These are phyloP conservation scores for Corythoichthys intestinalis DNA, from an alignment of 2,113 vertebrate genomes.

Conservation along the genomic window DNA sequence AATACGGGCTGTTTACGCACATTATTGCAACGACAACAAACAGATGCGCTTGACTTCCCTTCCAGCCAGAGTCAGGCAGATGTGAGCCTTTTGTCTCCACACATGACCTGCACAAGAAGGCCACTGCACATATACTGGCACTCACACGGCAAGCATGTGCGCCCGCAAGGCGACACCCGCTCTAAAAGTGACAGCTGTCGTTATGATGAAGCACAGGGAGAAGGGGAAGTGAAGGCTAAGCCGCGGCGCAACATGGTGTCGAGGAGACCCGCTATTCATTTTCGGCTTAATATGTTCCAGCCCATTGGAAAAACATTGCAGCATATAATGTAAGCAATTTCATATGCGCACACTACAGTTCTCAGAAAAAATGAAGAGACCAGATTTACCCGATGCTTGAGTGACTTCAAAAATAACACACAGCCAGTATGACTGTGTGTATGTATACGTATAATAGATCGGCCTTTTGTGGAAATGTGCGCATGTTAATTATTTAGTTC, in stretches of 20 bases:
- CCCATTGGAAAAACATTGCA: constrained; percentile 75
- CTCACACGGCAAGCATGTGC: constrained; percentile 35
- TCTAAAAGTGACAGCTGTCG: constrained; percentile 72
- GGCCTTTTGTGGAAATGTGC: background rate
- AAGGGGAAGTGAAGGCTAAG: constrained; percentile 71
- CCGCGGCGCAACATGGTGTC: constrained; percentile 67
- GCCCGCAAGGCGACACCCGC: constrained; percentile 40
- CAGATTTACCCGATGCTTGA: constrained; percentile 63
- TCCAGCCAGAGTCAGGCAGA: constrained; percentile 51
- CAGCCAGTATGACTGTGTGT: constrained; percentile 18
- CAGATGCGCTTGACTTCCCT: constrained; percentile 36
- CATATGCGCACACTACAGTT: constrained; percentile 54
- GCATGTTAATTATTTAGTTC: constrained; percentile 53
- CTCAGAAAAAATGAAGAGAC: constrained; percentile 65
- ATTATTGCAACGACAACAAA: constrained; percentile 46
- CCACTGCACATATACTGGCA: constrained; percentile 34
- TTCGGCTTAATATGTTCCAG: constrained; percentile 76
- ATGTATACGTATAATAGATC: too few relatives aligned
- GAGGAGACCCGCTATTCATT: constrained; percentile 74
- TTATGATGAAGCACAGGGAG: constrained; percentile 67
- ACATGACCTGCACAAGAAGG: constrained; percentile 51
- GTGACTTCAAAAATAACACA: constrained; percentile 63
- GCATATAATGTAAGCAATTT: constrained; percentile 76
- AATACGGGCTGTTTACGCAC: constrained; percentile 37
- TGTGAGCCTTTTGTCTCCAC: constrained; percentile 61